Evolutionary conservation across 2,888 invertebrate genomes (phyloP), one percentile per base, ranked within the genome.

Genomic region (Clostera curtula): DNA sequence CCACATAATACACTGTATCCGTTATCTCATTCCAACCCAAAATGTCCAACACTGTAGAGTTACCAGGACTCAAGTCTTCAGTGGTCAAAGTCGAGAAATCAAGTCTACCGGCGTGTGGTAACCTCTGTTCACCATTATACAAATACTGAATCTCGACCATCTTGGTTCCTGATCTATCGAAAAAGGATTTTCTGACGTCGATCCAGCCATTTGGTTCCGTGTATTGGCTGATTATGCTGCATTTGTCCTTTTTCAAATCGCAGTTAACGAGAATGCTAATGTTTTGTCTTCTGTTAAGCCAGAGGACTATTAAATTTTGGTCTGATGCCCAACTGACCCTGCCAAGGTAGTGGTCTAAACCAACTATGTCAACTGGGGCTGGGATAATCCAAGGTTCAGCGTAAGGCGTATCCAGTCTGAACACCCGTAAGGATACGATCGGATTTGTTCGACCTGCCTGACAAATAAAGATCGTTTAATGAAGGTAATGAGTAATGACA

Each of bases 211-310:
- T 72, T 0, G 84, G 67, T 52, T 91, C 90, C 1, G 65, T 62
- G n/a, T 69, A 36, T 56, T 84, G 38, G 61, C 76, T 53, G 0
- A 79, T 49, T 23, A 77, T 67, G 24, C 61, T 71, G 43, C 85
- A 85, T 40, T 71, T 73, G 27, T 79, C 70, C 18, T 54, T 51
- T 12, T 48, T 53, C 9, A 83, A 38, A 27, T 85, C 70, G 56
- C 92, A 93, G 12, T 88, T 73, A 7, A 87, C 82, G 19, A 90
- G 55, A 11, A 88, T 70, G 16, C 89, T 86, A 25, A 87, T 52
- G 58, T 90, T 97, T 69, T 98, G 97, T 12, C 93, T 86, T 27
- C 97, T 86, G 66, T 96, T 96, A 29, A 94, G 80, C 91, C 96
- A 96, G 3, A 92, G 86, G 1, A 92, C 90, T 1, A 89, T 72